phyloP scores from a whole-genome alignment of 2,888 invertebrate genomes.

The Drosophila emarginata region DNA sequence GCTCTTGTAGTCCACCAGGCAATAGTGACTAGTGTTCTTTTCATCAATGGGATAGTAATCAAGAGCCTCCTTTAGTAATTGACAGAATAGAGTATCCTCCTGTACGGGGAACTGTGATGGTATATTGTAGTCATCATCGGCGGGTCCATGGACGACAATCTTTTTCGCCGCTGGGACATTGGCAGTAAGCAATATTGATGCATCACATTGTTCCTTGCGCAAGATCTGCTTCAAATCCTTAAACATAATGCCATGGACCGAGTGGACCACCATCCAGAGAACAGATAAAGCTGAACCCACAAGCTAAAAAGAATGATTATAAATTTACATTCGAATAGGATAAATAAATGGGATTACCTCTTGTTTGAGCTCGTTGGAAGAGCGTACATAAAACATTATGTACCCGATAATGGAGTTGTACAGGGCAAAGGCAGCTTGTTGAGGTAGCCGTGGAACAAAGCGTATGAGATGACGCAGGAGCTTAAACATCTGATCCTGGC shows the following conservation, averaged over 20 bases:
- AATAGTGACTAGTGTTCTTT: slow-evolving; percentile 92
- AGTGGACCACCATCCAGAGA: slow-evolving; percentile 99
- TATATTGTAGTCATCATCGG: slow-evolving; percentile 93
- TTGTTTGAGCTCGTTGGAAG: slow-evolving; percentile 97
- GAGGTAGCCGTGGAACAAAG: slow-evolving; percentile 95
- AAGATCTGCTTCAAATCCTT: slow-evolving; percentile 99
- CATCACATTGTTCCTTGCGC: slow-evolving; percentile 99
- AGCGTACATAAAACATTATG: slow-evolving; percentile 99
- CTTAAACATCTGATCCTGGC: slow-evolving; percentile 97
- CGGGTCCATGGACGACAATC: slow-evolving; percentile 96
- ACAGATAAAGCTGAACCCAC: slow-evolving; percentile 97
- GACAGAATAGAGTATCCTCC: slow-evolving; percentile 97
- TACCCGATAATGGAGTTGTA: slow-evolving; percentile 99
- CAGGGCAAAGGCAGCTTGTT: slow-evolving; percentile 98
- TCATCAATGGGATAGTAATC: slow-evolving; percentile 99
- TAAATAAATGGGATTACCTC: slow-evolving; percentile 82
- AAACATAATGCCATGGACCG: slow-evolving; percentile 99
- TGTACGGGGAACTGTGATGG: slow-evolving; percentile 99
- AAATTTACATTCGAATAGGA: too few species aligned
- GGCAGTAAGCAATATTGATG: slow-evolving; percentile 97
- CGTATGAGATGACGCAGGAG: slow-evolving; percentile 94
- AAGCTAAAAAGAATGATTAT: slow-evolving; percentile 81
- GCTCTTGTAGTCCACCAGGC: slow-evolving; percentile 98
- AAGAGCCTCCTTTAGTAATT: slow-evolving; percentile 96
- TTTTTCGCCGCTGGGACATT: slow-evolving; percentile 99